phyloP scores from a whole-genome alignment of 1,140 invertebrate genomes.

The Brachionus koreanus region DNA sequence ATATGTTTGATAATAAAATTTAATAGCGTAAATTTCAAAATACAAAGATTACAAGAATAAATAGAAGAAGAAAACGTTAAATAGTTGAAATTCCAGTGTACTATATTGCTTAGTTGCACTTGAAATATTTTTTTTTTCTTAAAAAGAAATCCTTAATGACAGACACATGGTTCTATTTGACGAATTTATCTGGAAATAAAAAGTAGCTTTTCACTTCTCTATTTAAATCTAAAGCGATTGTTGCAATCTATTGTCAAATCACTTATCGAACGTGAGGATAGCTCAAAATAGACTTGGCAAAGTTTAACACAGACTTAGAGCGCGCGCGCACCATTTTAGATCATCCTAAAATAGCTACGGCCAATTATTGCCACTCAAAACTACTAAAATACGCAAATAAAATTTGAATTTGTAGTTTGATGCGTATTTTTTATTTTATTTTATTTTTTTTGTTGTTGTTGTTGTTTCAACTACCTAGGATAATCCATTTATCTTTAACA shows the following conservation, averaged over 20 bases:
- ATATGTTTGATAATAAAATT: not conserved
- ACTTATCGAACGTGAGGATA: not conserved
- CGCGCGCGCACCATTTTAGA: not conserved
- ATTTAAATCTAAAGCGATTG: not conserved
- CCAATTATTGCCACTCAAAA: not conserved
- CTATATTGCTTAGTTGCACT: conserved; percentile 7
- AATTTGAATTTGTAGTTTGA: not conserved
- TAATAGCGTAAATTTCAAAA: conserved; percentile 10
- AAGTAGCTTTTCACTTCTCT: not conserved
- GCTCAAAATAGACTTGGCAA: conserved; percentile 1
- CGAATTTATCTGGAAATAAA: not conserved
- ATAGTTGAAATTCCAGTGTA: conserved; percentile 16
- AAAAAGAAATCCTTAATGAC: not conserved
- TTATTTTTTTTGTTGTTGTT: not conserved
- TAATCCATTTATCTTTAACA: not conserved
- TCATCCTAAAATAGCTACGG: not conserved
- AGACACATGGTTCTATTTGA: conserved; percentile 12
- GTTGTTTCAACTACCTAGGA: not conserved
- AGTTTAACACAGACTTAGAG: not conserved
- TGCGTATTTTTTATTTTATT: not conserved
- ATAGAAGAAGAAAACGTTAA: not conserved
- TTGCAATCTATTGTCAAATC: not conserved
- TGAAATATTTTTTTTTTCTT: not conserved
- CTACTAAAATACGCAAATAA: not conserved
- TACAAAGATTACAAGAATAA: conserved; percentile 11